Evolutionary conservation across 2,113 vertebrate genomes (phyloP).

Genomic region (Cercocebus atys): DNA sequence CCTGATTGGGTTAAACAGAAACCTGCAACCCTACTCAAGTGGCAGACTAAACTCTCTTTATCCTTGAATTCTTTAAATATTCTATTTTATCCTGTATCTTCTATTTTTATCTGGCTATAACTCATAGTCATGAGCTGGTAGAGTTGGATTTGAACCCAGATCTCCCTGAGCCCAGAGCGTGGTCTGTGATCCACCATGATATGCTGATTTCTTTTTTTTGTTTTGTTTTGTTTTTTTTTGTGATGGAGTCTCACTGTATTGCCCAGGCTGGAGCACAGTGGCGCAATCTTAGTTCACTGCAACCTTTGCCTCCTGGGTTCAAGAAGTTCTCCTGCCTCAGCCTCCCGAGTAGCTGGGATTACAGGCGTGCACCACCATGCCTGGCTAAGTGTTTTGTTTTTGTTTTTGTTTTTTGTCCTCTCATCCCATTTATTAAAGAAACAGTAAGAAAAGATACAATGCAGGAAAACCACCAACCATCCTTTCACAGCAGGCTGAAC

Average conservation of each 20-base stretch:
- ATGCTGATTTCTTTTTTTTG: neutral
- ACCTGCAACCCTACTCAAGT: neutral
- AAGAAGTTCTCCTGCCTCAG: neutral
- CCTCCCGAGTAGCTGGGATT: neutral
- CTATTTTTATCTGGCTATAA: neutral
- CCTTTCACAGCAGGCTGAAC: conserved; percentile 68
- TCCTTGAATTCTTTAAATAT: neutral
- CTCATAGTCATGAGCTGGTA: neutral
- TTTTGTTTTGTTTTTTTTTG: neutral
- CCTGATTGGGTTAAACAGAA: neutral
- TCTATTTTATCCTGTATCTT: neutral
- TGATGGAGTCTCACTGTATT: rapidly evolving
- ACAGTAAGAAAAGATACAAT: conserved; percentile 81
- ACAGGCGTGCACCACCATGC: neutral
- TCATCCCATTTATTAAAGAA: conserved; percentile 80
- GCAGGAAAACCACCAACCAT: conserved; percentile 74
- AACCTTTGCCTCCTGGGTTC: neutral
- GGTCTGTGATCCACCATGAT: neutral
- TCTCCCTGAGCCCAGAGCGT: neutral
- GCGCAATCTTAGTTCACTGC: neutral
- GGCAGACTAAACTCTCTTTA: conserved; percentile 11
- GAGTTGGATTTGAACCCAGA: neutral
- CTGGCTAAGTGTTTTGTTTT: neutral
- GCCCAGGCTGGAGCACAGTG: neutral
- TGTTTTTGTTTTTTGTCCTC: neutral